Conservation (phyloP, 2,888 invertebrate species). For the Cataglyphis rosenhaueri region DNA sequence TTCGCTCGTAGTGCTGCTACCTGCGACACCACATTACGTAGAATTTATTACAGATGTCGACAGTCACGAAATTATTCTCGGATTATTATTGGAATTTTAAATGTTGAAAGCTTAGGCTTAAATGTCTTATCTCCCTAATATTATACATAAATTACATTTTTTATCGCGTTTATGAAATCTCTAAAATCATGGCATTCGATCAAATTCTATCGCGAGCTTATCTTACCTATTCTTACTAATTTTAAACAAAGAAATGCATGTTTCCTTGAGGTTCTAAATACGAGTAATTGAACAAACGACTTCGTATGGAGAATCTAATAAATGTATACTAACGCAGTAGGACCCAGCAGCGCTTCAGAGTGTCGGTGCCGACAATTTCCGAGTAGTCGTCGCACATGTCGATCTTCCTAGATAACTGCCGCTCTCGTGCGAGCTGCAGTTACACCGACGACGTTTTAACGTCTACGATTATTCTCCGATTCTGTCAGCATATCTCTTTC, state of each 20-base stretch:
- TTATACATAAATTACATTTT: slow-evolving; percentile 2
- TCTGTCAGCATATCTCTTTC: slow-evolving; percentile 4
- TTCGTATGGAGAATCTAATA: neutral
- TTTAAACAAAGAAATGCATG: neutral
- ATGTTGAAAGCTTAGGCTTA: neutral
- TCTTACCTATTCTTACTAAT: neutral
- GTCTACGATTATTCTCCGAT: slow-evolving; percentile 24
- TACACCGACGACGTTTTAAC: slow-evolving; percentile 16
- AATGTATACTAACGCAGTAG: slow-evolving; percentile 78
- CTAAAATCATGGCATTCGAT: neutral
- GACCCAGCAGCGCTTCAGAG: slow-evolving; percentile 79
- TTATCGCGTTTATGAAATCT: neutral
- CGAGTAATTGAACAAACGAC: neutral
- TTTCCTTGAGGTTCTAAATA: neutral
- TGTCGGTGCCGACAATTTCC: slow-evolving; percentile 77
- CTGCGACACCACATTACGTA: slow-evolving; percentile 62
- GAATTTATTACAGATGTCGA: slow-evolving; percentile 6
- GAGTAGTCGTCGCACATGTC: slow-evolving; percentile 79
- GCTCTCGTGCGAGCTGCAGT: slow-evolving; percentile 23
- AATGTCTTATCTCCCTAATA: neutral
- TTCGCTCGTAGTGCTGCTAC: slow-evolving; percentile 78
- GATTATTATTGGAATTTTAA: neutral
- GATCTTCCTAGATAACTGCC: slow-evolving; percentile 49
- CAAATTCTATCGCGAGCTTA: neutral
- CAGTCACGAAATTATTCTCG: neutral